Evolutionary conservation across 2,113 vertebrate genomes (phyloP).

Genomic region (Loxodonta africana): DNA sequence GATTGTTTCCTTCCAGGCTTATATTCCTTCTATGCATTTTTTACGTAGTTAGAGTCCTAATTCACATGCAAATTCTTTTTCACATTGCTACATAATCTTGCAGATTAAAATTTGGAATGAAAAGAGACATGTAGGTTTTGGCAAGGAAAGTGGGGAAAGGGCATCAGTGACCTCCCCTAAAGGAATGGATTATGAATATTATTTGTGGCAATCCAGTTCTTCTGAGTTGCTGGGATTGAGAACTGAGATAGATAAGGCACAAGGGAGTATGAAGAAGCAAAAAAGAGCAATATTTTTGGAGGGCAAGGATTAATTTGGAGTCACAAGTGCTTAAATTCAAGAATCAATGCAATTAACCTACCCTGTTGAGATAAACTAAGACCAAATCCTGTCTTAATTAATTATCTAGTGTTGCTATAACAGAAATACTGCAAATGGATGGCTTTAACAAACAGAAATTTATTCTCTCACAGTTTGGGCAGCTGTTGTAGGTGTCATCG

Average conservation of each 20-base stretch:
- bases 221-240: constrained; percentile 7
- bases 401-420: too few relatives aligned
- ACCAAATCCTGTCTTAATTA: too few relatives aligned
- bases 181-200: background rate
- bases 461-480: too few relatives aligned
- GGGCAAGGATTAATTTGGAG: background rate
- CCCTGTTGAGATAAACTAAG: background rate
- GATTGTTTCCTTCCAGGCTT: background rate
- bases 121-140: background rate
- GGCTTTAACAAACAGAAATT: too few relatives aligned
- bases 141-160: background rate
- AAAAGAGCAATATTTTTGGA: background rate
- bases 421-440: too few relatives aligned
- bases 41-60: background rate
- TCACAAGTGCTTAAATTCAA: constrained; percentile 3
- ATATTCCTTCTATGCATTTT: constrained; percentile 4
- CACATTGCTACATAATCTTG: background rate
- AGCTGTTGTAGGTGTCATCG: too few relatives aligned
- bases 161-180: background rate
- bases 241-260: background rate
- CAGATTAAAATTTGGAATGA: constrained; percentile 26
- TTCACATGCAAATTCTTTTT: background rate
- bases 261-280: background rate
- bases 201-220: background rate
- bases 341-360: background rate